Percentiles rank a stretch among this genome's conserved stretches.
Conservation (phyloP, 2,797 vertebrate genomes). For the Psittacula echo region DNA sequence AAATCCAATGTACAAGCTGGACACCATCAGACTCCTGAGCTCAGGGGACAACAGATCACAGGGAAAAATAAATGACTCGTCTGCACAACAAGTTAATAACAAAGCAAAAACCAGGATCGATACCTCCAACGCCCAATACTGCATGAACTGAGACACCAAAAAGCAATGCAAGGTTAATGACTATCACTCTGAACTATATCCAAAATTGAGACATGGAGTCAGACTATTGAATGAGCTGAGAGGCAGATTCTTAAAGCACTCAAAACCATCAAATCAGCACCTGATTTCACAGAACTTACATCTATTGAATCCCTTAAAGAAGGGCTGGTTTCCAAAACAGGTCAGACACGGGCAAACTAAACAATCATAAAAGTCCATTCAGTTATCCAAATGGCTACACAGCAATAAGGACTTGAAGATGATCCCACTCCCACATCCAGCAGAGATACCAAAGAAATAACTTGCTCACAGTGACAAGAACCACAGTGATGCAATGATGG, state of each 20-base stretch:
- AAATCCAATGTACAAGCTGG: background rate
- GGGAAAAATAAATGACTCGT: background rate
- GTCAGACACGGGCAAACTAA: background rate
- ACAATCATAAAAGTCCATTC: background rate
- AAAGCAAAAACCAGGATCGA: background rate
- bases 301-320: background rate
- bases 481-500: background rate
- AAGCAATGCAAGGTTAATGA: background rate
- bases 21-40: background rate
- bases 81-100: background rate
- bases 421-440: accelerated
- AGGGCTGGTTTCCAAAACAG: background rate
- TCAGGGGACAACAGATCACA: background rate
- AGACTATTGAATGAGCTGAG: constrained; percentile 27
- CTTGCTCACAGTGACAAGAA: background rate
- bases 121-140: background rate
- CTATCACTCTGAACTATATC: background rate
- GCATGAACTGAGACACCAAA: background rate
- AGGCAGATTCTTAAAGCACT: constrained; percentile 1
- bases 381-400: background rate
- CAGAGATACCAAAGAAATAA: background rate
- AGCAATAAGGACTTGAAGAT: background rate
- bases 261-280: constrained; percentile 1
- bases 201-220: constrained; percentile 4
- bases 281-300: constrained; percentile 14